phyloP scores from a whole-genome alignment of 2,888 invertebrate genomes.

The Aquatica leii region DNA sequence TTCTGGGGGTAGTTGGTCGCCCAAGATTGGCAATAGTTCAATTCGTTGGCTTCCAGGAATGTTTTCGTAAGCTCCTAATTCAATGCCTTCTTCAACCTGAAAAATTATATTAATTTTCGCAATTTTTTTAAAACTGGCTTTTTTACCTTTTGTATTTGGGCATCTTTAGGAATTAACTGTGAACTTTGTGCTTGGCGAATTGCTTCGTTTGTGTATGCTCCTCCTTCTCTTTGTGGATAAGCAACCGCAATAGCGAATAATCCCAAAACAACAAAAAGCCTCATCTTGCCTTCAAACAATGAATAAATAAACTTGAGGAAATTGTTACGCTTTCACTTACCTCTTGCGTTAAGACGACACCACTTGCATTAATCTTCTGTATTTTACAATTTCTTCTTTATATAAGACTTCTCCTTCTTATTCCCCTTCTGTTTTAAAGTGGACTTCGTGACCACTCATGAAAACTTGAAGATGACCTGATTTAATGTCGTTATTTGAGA shows the following conservation, averaged over 20 bases:
- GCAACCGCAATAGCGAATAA: slow-evolving; percentile 64
- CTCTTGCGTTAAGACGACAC: slow-evolving; percentile 17
- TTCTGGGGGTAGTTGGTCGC: slow-evolving; percentile 86
- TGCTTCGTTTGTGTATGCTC: slow-evolving; percentile 84
- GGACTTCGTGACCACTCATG: slow-evolving; percentile 15
- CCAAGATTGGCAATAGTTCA: slow-evolving; percentile 83
- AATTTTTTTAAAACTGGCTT: neutral
- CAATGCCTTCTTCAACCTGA: slow-evolving; percentile 84
- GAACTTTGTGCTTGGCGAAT: slow-evolving; percentile 89
- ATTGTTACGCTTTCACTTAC: slow-evolving; percentile 23
- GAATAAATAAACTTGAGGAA: too few relatives aligned
- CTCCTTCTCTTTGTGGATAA: slow-evolving; percentile 80
- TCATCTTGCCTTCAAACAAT: neutral
- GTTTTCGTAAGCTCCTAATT: slow-evolving; percentile 85
- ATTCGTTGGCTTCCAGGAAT: slow-evolving; percentile 87
- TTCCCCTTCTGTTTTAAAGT: slow-evolving; percentile 1
- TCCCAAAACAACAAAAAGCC: slow-evolving; percentile 57
- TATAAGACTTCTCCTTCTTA: slow-evolving; percentile 32
- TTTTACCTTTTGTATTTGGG: slow-evolving; percentile 81
- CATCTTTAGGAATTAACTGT: slow-evolving; percentile 84
- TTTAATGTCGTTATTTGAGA: slow-evolving; percentile 18
- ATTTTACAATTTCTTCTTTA: slow-evolving; percentile 30
- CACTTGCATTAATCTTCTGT: slow-evolving; percentile 23
- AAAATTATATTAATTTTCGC: slow-evolving; percentile 31
- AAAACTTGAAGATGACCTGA: slow-evolving; percentile 33